A percentile compares a stretch with the other conserved stretches of the same genome.
These are phyloP conservation scores for Myotis daubentonii DNA, from an alignment of 2,797 vertebrate species.

Conservation along the genomic window DNA sequence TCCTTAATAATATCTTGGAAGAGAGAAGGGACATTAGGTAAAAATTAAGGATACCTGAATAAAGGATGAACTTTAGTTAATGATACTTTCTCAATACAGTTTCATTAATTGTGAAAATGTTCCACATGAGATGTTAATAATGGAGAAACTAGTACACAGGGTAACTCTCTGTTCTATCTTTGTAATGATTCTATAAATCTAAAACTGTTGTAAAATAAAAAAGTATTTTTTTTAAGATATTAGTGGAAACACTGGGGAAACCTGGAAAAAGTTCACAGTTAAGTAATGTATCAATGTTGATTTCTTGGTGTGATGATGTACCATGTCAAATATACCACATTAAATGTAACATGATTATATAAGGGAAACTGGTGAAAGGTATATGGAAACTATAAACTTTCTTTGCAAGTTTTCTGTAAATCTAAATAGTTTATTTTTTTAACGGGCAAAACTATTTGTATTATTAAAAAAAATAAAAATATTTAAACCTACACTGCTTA, in stretches of 20 bases:
- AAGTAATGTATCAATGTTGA: background rate
- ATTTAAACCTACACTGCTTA: background rate
- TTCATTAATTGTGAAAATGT: background rate
- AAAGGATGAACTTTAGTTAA: background rate
- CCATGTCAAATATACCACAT: background rate
- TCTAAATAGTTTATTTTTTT: background rate
- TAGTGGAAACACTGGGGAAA: background rate
- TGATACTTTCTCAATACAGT: background rate
- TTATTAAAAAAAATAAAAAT: background rate
- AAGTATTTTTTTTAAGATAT: background rate
- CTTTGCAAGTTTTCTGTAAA: constrained; percentile 37
- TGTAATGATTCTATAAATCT: constrained; percentile 20
- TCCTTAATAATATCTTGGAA: background rate
- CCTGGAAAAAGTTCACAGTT: background rate
- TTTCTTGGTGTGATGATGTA: background rate
- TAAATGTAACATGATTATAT: background rate
- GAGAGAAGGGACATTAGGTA: background rate
- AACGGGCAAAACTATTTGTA: background rate
- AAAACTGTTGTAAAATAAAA: background rate
- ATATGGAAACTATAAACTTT: background rate
- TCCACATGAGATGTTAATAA: background rate
- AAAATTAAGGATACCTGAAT: constrained; percentile 28
- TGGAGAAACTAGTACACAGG: background rate
- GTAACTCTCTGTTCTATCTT: background rate
- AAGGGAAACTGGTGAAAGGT: background rate